Evolutionary conservation across 2,113 vertebrate species (phyloP).

Genomic region (Spea multiplicata): DNA sequence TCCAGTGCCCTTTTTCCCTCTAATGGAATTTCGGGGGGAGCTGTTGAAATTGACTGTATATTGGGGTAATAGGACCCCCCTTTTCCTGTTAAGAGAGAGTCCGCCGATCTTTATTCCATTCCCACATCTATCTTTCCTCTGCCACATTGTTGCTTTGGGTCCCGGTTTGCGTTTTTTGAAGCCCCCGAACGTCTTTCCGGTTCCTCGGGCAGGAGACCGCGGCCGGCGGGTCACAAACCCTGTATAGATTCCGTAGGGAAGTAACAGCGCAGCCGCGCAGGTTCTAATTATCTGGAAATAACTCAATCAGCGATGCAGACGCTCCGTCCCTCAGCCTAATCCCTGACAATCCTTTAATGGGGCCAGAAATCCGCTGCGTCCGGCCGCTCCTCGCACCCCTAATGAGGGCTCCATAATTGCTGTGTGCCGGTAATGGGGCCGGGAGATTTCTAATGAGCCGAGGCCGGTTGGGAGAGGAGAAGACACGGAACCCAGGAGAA

Average conservation of each 20-base stretch:
- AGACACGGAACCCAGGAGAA: too few relatives aligned
- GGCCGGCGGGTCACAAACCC: constrained; percentile 1
- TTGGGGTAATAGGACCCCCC: too few relatives aligned
- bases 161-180: too few relatives aligned
- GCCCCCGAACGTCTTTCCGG: too few relatives aligned
- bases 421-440: background rate
- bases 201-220: background rate
- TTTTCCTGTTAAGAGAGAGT: too few relatives aligned
- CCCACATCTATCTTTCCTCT: too few relatives aligned
- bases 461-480: too few relatives aligned
- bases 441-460: constrained; percentile 24
- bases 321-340: constrained; percentile 4
- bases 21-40: too few relatives aligned
- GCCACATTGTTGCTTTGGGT: too few relatives aligned
- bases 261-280: constrained; percentile 12
- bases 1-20: too few relatives aligned
- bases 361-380: background rate
- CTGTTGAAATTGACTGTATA: too few relatives aligned
- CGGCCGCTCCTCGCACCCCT: background rate
- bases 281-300: constrained; percentile 22
- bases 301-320: constrained; percentile 5
- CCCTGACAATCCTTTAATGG: constrained; percentile 23
- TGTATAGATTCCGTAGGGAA: constrained; percentile 1
- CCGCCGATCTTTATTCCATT: too few relatives aligned
- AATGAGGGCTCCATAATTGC: constrained; percentile 21